These are phyloP conservation scores for Anguilla pacifica DNA, from an alignment of 2,797 vertebrate species.

Conservation along the genomic window DNA sequence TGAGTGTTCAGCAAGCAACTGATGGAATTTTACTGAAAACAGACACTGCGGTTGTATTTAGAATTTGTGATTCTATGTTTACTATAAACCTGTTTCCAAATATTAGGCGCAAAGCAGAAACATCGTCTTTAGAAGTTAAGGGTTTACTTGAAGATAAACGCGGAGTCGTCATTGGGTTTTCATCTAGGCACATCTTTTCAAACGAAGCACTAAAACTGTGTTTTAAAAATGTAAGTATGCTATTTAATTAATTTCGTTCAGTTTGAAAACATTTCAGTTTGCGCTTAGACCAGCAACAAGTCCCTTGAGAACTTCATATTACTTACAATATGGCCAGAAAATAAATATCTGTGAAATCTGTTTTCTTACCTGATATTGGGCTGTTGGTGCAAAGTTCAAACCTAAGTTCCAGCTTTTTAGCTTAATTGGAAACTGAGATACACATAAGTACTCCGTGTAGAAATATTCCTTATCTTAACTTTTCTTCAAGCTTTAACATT, in stretches of 20 bases:
- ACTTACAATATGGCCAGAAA: conserved; percentile 56
- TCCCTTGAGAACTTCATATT: conserved; percentile 70
- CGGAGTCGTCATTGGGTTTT: conserved; percentile 62
- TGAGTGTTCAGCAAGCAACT: conserved; percentile 77
- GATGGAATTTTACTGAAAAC: conserved; percentile 83
- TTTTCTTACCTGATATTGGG: conserved; percentile 69
- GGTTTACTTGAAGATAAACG: conserved; percentile 54
- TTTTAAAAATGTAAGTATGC: conserved; percentile 66
- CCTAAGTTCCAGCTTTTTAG: conserved; percentile 55
- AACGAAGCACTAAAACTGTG: conserved; percentile 59
- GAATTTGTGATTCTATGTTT: conserved; percentile 62
- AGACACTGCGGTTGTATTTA: conserved; percentile 71
- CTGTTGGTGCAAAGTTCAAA: conserved; percentile 55
- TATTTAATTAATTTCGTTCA: conserved; percentile 42
- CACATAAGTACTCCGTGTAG: not conserved
- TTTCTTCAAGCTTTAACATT: conserved; percentile 50
- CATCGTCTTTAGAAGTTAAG: conserved; percentile 43
- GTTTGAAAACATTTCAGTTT: conserved; percentile 34
- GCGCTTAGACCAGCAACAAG: conserved; percentile 84
- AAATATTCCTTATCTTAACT: conserved; percentile 52
- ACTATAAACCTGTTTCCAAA: conserved; percentile 51
- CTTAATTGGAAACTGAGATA: conserved; percentile 26
- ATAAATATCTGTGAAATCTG: conserved; percentile 47
- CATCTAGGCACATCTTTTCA: conserved; percentile 42
- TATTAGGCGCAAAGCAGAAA: conserved; percentile 28